A percentile compares a stretch with the other conserved stretches of the same genome.
phyloP scores from a whole-genome alignment of 2,888 invertebrate species.

The Parnassius glacialis region DNA sequence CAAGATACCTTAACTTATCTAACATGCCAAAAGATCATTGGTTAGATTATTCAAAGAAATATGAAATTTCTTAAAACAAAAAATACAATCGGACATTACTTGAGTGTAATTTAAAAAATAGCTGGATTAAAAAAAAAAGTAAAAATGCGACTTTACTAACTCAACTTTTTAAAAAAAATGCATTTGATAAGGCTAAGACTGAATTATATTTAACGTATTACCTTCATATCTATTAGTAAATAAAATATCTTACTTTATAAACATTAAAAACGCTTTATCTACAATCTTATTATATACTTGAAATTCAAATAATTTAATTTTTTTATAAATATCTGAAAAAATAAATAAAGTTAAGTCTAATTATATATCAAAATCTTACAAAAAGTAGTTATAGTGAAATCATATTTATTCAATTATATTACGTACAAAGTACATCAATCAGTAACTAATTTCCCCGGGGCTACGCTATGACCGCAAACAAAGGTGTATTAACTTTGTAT shows the following conservation, averaged over 20 bases:
- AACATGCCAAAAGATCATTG: too few species aligned
- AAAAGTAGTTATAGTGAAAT: not conserved
- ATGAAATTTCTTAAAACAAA: not conserved
- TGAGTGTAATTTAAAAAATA: not conserved
- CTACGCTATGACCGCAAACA: constrained; percentile 54
- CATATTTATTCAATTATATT: constrained; percentile 22
- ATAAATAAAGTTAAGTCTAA: too few species aligned
- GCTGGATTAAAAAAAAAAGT: not conserved
- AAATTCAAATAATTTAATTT: too few species aligned
- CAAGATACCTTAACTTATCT: constrained; percentile 2
- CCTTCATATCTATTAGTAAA: too few species aligned
- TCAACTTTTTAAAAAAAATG: too few species aligned
- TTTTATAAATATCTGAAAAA: too few species aligned
- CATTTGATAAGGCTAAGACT: too few species aligned
- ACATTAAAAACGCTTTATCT: too few species aligned
- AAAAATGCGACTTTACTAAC: not conserved
- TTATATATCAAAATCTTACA: not conserved
- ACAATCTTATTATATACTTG: too few species aligned
- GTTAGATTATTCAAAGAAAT: not conserved
- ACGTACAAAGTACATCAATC: constrained; percentile 47
- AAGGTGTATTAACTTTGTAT: constrained; percentile 29
- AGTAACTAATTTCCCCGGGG: constrained; percentile 64
- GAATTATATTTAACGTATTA: too few species aligned
- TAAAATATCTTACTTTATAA: too few species aligned
- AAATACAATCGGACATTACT: too few species aligned